phyloP scores from a whole-genome alignment of 2,797 vertebrate species.

The Haliaeetus albicilla region DNA sequence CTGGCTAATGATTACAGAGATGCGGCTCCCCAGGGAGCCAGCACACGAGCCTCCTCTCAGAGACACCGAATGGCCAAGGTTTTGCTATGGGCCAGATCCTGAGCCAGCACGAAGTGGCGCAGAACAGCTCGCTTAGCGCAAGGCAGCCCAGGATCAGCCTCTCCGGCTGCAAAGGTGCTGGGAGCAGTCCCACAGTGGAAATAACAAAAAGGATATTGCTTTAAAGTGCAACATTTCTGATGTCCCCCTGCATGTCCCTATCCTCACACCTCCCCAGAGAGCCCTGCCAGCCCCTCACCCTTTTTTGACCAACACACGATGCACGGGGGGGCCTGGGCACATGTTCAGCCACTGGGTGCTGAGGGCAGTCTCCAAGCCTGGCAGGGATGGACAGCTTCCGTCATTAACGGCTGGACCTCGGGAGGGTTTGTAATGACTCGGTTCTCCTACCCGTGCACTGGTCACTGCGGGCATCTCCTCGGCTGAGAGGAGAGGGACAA shows the following conservation, averaged over 20 bases:
- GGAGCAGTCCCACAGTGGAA: background rate
- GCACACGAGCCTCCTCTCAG: background rate
- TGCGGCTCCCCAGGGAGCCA: background rate
- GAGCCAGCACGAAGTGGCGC: background rate
- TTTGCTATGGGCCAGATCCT: background rate
- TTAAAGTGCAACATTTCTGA: background rate
- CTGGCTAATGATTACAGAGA: slow-evolving; percentile 40
- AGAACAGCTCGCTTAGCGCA: background rate
- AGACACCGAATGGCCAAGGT: background rate
- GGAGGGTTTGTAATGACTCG: accelerated
- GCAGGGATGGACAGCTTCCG: background rate
- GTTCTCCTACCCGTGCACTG: accelerated
- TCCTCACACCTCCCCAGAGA: background rate
- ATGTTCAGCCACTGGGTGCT: accelerated
- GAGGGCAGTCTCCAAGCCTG: background rate
- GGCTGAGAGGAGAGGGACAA: background rate
- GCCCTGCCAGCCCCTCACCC: background rate
- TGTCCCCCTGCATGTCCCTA: background rate
- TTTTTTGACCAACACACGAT: background rate
- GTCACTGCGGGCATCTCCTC: background rate
- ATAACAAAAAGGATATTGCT: background rate
- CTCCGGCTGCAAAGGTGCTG: accelerated
- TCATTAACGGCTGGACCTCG: background rate
- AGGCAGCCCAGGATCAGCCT: background rate
- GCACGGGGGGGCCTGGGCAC: accelerated